Conservation (phyloP, 1,140 invertebrate genomes). For the Drosophila carrolli region DNA sequence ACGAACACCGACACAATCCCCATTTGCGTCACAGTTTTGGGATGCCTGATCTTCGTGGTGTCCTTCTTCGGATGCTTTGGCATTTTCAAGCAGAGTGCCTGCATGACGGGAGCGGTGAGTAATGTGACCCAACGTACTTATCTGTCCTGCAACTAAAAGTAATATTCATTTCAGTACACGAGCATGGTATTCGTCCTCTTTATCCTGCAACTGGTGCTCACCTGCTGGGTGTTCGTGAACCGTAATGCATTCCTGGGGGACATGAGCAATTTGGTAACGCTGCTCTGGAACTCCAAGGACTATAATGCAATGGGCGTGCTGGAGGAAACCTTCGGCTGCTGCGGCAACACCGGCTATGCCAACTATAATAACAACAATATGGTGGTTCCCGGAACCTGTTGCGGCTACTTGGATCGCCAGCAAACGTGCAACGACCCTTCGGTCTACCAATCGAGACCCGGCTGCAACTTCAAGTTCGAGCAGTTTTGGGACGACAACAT, state of each 20-base stretch:
- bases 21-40: conserved; percentile 89
- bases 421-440: conserved; percentile 29
- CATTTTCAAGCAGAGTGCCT: conserved; percentile 91
- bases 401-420: conserved; percentile 68
- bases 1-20: conserved; percentile 86
- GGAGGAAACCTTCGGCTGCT: conserved; percentile 86
- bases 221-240: conserved; percentile 86
- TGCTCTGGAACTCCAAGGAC: conserved; percentile 55
- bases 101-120: conserved; percentile 91
- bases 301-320: conserved; percentile 60
- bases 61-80: conserved; percentile 94
- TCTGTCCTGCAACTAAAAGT: not conserved
- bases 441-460: conserved; percentile 66
- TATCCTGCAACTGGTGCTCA: conserved; percentile 87
- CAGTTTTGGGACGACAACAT: conserved; percentile 68
- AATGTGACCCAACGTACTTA: not conserved
- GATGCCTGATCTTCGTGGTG: conserved; percentile 90
- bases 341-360: conserved; percentile 85
- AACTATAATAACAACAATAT: conserved; percentile 78
- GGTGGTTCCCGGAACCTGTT: conserved; percentile 84
- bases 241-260: conserved; percentile 82
- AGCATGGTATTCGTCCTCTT: conserved; percentile 87
- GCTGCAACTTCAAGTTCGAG: conserved; percentile 52
- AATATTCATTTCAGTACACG: conserved; percentile 86
- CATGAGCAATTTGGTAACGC: conserved; percentile 82